Base-by-base conservation (phyloP, 1,140 invertebrate species). In the Eriosoma lanigerum region DNA sequence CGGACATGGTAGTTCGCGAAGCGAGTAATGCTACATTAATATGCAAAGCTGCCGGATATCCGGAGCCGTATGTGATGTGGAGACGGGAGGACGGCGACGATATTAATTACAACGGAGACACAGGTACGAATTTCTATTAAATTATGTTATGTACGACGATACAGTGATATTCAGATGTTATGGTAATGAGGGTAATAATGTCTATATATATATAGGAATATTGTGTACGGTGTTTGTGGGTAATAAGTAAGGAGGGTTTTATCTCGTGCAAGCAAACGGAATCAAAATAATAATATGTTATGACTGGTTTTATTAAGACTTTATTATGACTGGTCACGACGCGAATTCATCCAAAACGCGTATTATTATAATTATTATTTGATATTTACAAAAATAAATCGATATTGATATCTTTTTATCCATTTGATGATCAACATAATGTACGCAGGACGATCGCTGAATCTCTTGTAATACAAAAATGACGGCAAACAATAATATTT, bases 31-130 rank as follows among this genome's bases (percentile, higher is more conserved):
- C 96, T 24, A 94, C 93, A 17, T 87, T 97, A 85, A 90, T 90
- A 66, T 97, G 95, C 86, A 93, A 93, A 85, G 94, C 94, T n/a
- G 89, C 89, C 26, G 94, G 95, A 76, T 94, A 95, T 85, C 95
- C 94, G 0, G 92, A 94, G 81, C 95, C 95, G 64, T 95, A 94
- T 84, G 91, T 96, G 81, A 95, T 95, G 91, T 96, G 94, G 94
- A 88, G 94, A 48, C 88, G 94, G 46, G 94, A 96, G 86, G 94
- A 96, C 84, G 93, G 93, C 62, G 91, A 93, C 85, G 92, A 93
- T 84, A 94, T 94, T 85, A 90, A 92, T 85, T 94, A 94, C 86
- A 94, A 94, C 84, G 92, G 93, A 26, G 91, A 94, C 84, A 91
- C 89, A 83, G 93, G 93, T 94, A 88, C 88, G 85, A 84, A 56